phyloP scores from a whole-genome alignment of 2,113 vertebrate genomes.

The Connochaetes taurinus region DNA sequence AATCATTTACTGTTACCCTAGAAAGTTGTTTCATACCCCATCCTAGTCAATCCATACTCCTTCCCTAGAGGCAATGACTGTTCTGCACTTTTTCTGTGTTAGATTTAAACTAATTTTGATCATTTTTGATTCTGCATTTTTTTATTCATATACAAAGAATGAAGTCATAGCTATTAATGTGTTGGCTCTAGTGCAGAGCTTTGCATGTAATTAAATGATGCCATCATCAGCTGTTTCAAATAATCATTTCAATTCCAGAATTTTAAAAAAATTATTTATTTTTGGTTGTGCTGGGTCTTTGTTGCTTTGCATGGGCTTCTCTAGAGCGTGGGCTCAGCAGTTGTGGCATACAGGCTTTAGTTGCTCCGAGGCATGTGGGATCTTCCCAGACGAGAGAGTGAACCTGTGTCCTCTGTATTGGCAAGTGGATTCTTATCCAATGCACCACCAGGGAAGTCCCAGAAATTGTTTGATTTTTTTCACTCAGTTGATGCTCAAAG shows the following conservation, averaged over 20 bases:
- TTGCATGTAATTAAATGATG: background rate
- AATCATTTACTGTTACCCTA: background rate
- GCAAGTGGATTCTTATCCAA: background rate
- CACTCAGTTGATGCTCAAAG: background rate
- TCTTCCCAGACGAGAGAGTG: background rate
- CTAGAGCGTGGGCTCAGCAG: background rate
- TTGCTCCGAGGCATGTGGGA: background rate
- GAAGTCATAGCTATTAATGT: background rate
- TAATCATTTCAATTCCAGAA: background rate
- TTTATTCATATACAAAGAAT: background rate
- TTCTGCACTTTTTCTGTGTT: background rate
- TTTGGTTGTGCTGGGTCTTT: background rate
- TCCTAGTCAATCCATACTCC: background rate
- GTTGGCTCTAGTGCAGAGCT: background rate
- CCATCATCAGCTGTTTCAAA: background rate
- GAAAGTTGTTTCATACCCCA: background rate
- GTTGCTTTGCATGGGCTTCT: background rate
- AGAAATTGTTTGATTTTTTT: background rate
- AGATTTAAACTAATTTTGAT: background rate
- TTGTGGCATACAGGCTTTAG: background rate
- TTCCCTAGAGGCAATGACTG: background rate
- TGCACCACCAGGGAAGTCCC: background rate
- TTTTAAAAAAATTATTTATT: background rate
- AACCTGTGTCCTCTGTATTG: background rate
- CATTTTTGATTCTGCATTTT: background rate